Evolutionary conservation across 2,113 vertebrate genomes (phyloP).

Genomic region (Toxostoma redivivum): DNA sequence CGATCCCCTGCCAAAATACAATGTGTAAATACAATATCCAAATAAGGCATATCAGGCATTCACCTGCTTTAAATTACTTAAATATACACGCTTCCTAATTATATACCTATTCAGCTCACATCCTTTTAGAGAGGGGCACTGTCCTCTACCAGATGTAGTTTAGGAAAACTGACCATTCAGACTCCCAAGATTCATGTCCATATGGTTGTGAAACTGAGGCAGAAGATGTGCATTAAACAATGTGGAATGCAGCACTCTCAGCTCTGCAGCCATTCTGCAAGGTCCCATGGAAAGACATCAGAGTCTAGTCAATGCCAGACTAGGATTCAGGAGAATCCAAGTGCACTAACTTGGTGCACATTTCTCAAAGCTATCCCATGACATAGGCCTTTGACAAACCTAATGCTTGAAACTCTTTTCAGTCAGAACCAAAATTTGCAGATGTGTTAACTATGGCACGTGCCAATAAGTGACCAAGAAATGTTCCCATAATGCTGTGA

Average conservation of each 20-base stretch:
- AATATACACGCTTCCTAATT: neutral
- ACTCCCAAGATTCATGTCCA: neutral
- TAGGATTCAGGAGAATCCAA: neutral
- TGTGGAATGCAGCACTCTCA: neutral
- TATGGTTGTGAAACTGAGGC: too few species aligned
- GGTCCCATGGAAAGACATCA: neutral
- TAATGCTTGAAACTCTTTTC: neutral
- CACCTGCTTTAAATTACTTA: neutral
- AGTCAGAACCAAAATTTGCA: neutral
- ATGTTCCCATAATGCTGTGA: fast-evolving
- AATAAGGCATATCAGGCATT: neutral
- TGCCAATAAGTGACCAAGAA: neutral
- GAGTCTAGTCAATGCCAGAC: neutral
- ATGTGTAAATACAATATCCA: neutral
- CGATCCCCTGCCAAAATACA: neutral
- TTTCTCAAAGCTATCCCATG: neutral
- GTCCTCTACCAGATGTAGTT: neutral
- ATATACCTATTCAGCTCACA: neutral
- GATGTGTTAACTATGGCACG: neutral
- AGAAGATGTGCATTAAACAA: neutral
- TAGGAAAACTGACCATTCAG: neutral
- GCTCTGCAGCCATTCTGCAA: neutral
- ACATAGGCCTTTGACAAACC: neutral
- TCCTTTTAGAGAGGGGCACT: neutral
- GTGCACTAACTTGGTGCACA: fast-evolving